Base-by-base conservation (phyloP, 2,888 invertebrate species). In the Tachina lurida region DNA sequence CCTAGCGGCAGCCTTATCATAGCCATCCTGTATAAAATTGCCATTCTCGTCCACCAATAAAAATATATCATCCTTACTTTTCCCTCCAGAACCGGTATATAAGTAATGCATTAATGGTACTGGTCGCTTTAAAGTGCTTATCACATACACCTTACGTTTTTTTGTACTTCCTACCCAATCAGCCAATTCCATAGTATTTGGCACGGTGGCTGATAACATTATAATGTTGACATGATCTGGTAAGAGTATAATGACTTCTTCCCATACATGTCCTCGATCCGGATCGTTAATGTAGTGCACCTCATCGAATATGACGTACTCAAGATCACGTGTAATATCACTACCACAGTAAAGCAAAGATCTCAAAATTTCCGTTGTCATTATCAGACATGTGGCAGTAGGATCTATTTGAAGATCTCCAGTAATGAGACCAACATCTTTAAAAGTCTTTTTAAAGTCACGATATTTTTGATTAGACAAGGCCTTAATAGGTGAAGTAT, bases 231-330 rank as follows among this genome's bases (percentile, higher is more conserved):
- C 98, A 92, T 98, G 98, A 9, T 96, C 95, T 0, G 99, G 99
- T 74, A 99, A 93, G 91, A 99, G 95, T 89, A 99, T 99, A 5
- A 99, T 94, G 0, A 98, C 98, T 93, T 99, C 99, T 93, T 99
- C 99, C 99, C 99, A 99, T 0, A 99, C 99, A 90, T 99, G 98
- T 13, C 99, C 99, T 87, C 99, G 97, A 93, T 98, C 98, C 58
- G 96, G 95, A 93, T 99, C 98, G 92, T 99, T 99, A 87, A 99
- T 98, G 91, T 99, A 99, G 92, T 99, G 99, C 10, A 99, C 98
- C 93, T 99, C 99, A 93, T 99, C 99, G 91, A 99, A 99, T 89
- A 99, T 98, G 3, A 99, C 99, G 94, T 98, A 99, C 92, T 99
- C 99, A 76, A 99, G 94, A 92, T 99, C 99, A 62, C 98, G 95